Evolutionary conservation across 2,888 invertebrate species (phyloP), one percentile per base, ranked within the genome.

Genomic region (Chrysomela aeneicollis): DNA sequence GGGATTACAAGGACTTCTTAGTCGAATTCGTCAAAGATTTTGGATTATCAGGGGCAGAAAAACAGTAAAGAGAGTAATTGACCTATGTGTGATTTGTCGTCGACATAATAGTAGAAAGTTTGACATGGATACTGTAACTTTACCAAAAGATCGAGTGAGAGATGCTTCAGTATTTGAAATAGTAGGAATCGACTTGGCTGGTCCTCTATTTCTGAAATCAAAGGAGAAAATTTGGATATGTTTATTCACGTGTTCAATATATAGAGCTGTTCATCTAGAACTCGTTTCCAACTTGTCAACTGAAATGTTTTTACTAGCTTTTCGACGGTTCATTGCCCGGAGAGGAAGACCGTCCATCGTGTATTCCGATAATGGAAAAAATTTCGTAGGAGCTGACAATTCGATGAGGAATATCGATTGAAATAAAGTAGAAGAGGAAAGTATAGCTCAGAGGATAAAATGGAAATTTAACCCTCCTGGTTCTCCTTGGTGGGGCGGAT

Each of bases 211-310:
- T n/a, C n/a, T n/a, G n/a, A n/a, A 82, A 82, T 1, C 81, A 82
- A 63, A 71, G 12, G 26, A 63, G n/a, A 77, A 79, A 54, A 73
- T 67, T 3, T 82, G 77, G 76, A 71, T 82, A 12, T 69, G 71
- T 9, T 37, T 84, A 4, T 78, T 77, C 61, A 82, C 82, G 0
- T 84, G 82, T 72, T 77, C 80, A 1, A 70, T 79, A 0, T 79
- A 78, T 37, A 65, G 80, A 10, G 75, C 77, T 0, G 70, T 82
- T 3, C 81, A 82, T 66, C 66, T 84, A n/a, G 82, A 83, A 68
- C 21, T 79, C 4, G 71, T 79, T 0, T 63, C 61, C 0, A 69
- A 74, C 8, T 60, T 80, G 8, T 71, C 73, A 4, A 76, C 81
- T 0, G 63, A 71, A 10, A 61, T 67, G 12, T 80, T 81, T 65